Evolutionary conservation across 2,888 invertebrate species (phyloP).

Genomic region (Lagria hirta): DNA sequence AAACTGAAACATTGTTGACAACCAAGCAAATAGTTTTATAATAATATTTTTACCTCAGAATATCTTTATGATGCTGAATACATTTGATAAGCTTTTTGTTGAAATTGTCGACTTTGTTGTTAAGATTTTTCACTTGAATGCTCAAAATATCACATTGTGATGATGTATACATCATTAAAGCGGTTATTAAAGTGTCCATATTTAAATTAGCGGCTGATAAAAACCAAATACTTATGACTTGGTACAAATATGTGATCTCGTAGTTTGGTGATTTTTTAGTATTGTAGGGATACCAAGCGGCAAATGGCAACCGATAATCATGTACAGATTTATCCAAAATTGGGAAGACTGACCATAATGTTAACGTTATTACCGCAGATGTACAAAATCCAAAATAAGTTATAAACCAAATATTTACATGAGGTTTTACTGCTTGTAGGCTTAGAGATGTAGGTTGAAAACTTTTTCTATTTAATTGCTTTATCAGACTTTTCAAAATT

Average conservation of each 20-base stretch:
- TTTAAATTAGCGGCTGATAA: slow-evolving; percentile 18
- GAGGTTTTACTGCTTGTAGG: background rate
- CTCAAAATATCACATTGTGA: slow-evolving; percentile 11
- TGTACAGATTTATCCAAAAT: slow-evolving; percentile 18
- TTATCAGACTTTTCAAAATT: slow-evolving; percentile 3
- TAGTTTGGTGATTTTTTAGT: slow-evolving; percentile 6
- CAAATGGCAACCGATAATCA: slow-evolving; percentile 4
- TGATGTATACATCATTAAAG: slow-evolving; percentile 8
- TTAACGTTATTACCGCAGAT: slow-evolving; percentile 1
- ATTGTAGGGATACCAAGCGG: slow-evolving; percentile 22
- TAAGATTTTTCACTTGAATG: slow-evolving; percentile 5
- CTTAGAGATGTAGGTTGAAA: background rate
- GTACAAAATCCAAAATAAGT: background rate
- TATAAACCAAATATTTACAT: background rate
- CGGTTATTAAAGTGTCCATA: slow-evolving; percentile 22
- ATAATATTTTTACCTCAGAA: slow-evolving; percentile 3
- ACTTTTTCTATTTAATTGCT: background rate
- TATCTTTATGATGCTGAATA: slow-evolving; percentile 6
- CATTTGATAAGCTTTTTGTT: slow-evolving; percentile 3
- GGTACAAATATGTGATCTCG: slow-evolving; percentile 23
- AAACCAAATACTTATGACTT: slow-evolving; percentile 17
- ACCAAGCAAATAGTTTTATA: background rate
- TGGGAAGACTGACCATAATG: slow-evolving; percentile 18
- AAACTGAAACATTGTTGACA: slow-evolving; percentile 18
- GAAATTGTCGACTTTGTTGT: slow-evolving; percentile 1